phyloP scores from a whole-genome alignment of 2,888 invertebrate genomes.

The Stenchaetothrips biformis region DNA sequence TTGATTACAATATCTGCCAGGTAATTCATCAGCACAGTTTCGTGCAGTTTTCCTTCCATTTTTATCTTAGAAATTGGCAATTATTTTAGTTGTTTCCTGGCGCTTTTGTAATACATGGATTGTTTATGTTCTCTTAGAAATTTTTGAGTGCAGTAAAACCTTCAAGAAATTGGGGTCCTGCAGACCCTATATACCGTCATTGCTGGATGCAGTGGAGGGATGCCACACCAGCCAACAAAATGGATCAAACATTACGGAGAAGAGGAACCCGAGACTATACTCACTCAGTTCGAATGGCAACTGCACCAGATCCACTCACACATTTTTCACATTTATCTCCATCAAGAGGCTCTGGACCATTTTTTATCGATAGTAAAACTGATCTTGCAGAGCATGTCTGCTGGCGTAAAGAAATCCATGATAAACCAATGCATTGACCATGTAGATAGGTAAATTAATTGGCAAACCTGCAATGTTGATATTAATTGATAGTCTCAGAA shows the following conservation, averaged over 20 bases:
- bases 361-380: conserved; percentile 9
- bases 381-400: conserved; percentile 10
- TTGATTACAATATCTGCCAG: conserved; percentile 50
- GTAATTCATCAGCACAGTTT: conserved; percentile 42
- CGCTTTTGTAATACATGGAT: conserved; percentile 16
- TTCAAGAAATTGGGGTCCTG: conserved; percentile 54
- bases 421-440: neutral
- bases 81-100: conserved; percentile 32
- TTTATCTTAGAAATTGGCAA: neutral
- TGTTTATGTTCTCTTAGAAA: conserved; percentile 41
- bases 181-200: conserved; percentile 51
- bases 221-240: conserved; percentile 39
- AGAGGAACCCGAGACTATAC: conserved; percentile 52
- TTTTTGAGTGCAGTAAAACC: conserved; percentile 48
- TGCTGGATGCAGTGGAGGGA: conserved; percentile 53
- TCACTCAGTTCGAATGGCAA: conserved; percentile 43
- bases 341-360: neutral
- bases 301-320: neutral
- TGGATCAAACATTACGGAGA: conserved; percentile 48
- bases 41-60: neutral
- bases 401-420: conserved; percentile 2
- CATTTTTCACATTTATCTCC: neutral
- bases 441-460: neutral
- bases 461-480: neutral
- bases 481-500: neutral